Evolutionary conservation across 1,140 invertebrate genomes (phyloP).

Genomic region (Neocloeon triangulifer): DNA sequence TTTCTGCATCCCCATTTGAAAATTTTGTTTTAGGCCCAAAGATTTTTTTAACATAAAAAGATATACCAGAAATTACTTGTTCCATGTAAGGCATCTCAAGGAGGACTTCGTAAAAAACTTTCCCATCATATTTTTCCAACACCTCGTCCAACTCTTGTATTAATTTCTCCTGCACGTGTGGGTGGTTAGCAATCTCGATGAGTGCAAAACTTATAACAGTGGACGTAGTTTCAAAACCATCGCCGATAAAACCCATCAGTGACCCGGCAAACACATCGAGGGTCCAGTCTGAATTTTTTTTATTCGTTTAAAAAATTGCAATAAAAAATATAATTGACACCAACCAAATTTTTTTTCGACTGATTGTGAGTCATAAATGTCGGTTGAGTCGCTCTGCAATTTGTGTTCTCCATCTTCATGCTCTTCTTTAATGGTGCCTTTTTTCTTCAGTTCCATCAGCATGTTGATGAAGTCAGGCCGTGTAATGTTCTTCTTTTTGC

Average conservation of each 20-base stretch:
- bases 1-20: too few relatives aligned
- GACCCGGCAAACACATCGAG: slow-evolving; percentile 24
- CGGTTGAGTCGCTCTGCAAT: too few relatives aligned
- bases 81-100: slow-evolving; percentile 1
- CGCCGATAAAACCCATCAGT: slow-evolving; percentile 36
- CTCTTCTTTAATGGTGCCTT: slow-evolving; percentile 12
- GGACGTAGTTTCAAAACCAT: slow-evolving; percentile 49
- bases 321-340: not conserved
- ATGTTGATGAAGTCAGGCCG: slow-evolving; percentile 29
- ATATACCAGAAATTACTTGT: not conserved
- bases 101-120: not conserved
- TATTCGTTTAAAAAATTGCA: not conserved
- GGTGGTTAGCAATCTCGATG: slow-evolving; percentile 30
- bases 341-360: not conserved
- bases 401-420: too few relatives aligned
- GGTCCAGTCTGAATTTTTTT: not conserved
- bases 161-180: slow-evolving; percentile 28
- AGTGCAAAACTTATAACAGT: slow-evolving; percentile 29
- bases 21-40: too few relatives aligned
- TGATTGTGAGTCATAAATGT: slow-evolving; percentile 4
- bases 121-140: not conserved
- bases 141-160: slow-evolving; percentile 27
- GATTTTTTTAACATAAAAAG: not conserved
- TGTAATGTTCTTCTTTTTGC: slow-evolving; percentile 21
- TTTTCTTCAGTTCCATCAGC: slow-evolving; percentile 26